phyloP scores from a whole-genome alignment of 2,113 vertebrate genomes.

The Drymodes brunneopygia region DNA sequence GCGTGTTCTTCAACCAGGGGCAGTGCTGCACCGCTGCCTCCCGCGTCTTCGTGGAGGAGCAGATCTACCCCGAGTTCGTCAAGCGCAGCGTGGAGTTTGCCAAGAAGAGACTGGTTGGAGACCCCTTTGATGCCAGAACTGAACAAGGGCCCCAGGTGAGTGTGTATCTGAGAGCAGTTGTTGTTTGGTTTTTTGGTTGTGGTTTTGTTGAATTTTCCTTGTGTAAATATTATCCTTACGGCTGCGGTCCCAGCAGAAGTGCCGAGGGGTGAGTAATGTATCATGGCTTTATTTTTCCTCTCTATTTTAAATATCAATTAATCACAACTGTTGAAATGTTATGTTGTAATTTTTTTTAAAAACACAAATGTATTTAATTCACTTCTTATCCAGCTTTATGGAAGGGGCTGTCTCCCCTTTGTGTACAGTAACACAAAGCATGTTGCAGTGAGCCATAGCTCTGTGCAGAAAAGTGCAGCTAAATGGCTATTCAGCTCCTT shows the following conservation, averaged over 20 bases:
- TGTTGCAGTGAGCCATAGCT: neutral
- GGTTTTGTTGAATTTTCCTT: constrained; percentile 8
- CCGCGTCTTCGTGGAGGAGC: constrained; percentile 88
- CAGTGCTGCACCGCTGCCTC: constrained; percentile 94
- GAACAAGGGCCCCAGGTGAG: constrained; percentile 92
- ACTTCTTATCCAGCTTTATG: constrained; percentile 12
- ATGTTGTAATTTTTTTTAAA: constrained; percentile 36
- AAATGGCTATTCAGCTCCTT: constrained; percentile 6
- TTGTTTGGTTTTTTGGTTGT: constrained; percentile 8
- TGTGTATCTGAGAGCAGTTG: neutral
- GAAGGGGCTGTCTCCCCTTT: constrained; percentile 8
- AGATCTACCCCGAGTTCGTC: constrained; percentile 87
- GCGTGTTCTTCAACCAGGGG: constrained; percentile 94
- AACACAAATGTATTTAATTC: constrained; percentile 61
- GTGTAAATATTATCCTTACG: constrained; percentile 43
- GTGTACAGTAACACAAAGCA: constrained; percentile 25
- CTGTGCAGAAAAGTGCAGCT: neutral
- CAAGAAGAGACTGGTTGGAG: constrained; percentile 81
- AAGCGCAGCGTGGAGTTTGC: constrained; percentile 82
- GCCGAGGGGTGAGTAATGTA: constrained; percentile 34
- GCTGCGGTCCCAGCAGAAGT: constrained; percentile 4
- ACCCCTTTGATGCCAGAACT: constrained; percentile 86
- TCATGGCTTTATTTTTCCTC: constrained; percentile 40
- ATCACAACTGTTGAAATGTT: constrained; percentile 58
- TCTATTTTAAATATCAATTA: constrained; percentile 55